Base-by-base conservation (phyloP, 1,140 invertebrate species). In the Halyomorpha halys region DNA sequence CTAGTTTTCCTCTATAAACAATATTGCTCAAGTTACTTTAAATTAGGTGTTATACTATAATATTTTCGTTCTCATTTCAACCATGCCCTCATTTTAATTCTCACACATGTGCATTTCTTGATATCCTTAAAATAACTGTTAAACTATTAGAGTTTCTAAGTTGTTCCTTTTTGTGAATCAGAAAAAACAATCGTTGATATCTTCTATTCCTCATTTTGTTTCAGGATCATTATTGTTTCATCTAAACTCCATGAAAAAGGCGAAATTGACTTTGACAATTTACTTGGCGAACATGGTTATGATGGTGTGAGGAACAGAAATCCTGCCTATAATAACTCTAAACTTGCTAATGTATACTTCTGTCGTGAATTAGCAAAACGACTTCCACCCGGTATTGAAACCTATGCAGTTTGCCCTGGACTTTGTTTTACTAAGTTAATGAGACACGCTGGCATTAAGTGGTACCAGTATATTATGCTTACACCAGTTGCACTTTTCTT, bases 371-470 rank as follows among this genome's bases (percentile, higher is more conserved):
- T 91, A 60, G 77, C 85, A 0, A 79, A 76, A 51, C 76, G 78
- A 16, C 39, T 65, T 1, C 64, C 51, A 23, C 76, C 74, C 34
- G 82, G 82, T 44, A 78, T 92, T 3, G 82, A 81, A 67, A 84
- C 89, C 4, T 86, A 89, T 71, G 81, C 83, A 44, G 80, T 88
- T 59, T 91, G 90, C 71, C 92, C 91, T 21, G 91, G 92, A 27
- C 89, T 91, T 72, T 87, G 87, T 21, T 87, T 87, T 63, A 92
- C 91, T 1, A 83, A 84, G 63, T 75, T 88, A 66, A 87, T 83
- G 69, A 83, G 90, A 70, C 74, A 89, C 69, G 79, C 83, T 6
- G 76, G 77, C 60, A 72, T 86, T 53, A 82, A 77, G 70, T 87
- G 84, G 81, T 85, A 86, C 69, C 82, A 86, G 68, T 85, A 83